phyloP scores from a whole-genome alignment of 2,797 vertebrate genomes.

The Sparus aurata region DNA sequence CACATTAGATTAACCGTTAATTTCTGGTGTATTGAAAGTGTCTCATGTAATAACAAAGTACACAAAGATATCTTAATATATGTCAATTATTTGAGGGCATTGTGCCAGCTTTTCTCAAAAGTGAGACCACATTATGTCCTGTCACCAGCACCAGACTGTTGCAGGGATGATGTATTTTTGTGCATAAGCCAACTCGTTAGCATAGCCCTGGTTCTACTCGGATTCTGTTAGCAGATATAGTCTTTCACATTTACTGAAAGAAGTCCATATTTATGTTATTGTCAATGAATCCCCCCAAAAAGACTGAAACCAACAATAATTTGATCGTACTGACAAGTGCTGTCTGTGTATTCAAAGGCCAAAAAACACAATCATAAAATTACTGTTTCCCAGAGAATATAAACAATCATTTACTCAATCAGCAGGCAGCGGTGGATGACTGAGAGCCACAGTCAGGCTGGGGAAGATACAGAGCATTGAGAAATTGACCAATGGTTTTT shows the following conservation, averaged over 20 bases:
- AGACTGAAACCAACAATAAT: background rate
- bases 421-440: background rate
- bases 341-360: background rate
- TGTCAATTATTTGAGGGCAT: background rate
- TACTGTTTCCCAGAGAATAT: too few relatives aligned
- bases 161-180: too few relatives aligned
- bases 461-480: background rate
- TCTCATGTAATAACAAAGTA: background rate
- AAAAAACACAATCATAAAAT: background rate
- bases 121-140: background rate
- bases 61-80: background rate
- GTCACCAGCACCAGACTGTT: too few relatives aligned
- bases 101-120: background rate
- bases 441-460: too few relatives aligned
- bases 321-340: background rate
- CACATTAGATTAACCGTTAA: constrained; percentile 2
- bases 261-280: background rate
- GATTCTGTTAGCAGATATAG: background rate
- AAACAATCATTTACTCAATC: background rate
- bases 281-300: background rate
- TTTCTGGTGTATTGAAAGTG: constrained; percentile 5
- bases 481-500: background rate
- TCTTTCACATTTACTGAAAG: background rate
- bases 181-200: too few relatives aligned
- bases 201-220: too few relatives aligned